phyloP scores from a whole-genome alignment of 2,113 vertebrate species.

The Bungarus multicinctus region DNA sequence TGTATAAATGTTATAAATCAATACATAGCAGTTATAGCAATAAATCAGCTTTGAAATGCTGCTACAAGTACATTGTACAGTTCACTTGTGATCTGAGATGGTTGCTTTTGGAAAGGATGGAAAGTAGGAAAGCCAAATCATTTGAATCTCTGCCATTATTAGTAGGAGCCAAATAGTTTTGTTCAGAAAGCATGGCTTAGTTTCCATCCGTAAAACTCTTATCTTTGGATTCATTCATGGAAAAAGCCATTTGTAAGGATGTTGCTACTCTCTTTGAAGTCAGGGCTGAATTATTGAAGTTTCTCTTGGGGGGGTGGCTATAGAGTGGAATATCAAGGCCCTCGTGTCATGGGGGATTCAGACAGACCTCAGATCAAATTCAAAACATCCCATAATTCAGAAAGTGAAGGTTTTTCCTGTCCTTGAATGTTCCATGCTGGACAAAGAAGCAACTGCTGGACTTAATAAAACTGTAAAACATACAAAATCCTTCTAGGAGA shows the following conservation, averaged over 20 bases:
- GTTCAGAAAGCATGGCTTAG: slow-evolving; percentile 2
- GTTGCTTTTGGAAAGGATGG: slow-evolving; percentile 10
- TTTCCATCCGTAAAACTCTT: slow-evolving; percentile 46
- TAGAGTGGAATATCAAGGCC: slow-evolving; percentile 4
- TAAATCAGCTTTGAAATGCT: neutral
- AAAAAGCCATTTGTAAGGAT: slow-evolving; percentile 39
- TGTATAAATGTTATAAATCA: neutral
- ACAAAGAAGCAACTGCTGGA: neutral
- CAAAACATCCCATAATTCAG: neutral
- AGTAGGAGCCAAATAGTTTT: neutral
- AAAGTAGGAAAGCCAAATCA: slow-evolving; percentile 11
- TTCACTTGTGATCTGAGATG: neutral
- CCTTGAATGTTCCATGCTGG: neutral
- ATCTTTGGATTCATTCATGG: slow-evolving; percentile 51
- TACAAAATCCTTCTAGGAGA: neutral
- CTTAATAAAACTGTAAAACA: neutral
- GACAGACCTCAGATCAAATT: slow-evolving; percentile 2
- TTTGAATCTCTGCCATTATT: neutral
- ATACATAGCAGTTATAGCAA: neutral
- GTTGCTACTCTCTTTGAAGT: slow-evolving; percentile 34
- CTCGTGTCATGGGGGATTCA: neutral
- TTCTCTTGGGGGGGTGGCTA: neutral
- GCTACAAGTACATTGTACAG: neutral
- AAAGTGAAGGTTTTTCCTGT: neutral
- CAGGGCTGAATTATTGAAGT: slow-evolving; percentile 24